Percentiles rank a stretch among this genome's conserved stretches.
phyloP scores from a whole-genome alignment of 2,113 vertebrate species.

The Lathamus discolor region DNA sequence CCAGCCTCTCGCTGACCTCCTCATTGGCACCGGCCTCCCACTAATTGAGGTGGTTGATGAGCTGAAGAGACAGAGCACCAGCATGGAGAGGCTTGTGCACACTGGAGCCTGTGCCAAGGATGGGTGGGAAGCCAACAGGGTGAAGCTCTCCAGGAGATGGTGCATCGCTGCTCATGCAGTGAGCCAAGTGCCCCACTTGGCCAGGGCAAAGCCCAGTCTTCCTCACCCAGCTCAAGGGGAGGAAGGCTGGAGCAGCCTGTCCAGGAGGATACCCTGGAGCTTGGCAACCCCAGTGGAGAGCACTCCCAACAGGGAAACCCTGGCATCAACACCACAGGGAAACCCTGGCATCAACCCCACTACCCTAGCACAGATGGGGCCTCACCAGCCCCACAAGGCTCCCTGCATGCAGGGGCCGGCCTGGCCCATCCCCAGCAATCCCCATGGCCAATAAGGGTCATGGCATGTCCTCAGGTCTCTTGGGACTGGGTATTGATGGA shows the following conservation, averaged over 20 bases:
- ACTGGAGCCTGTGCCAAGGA: accelerated
- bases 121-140: background rate
- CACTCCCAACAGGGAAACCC: background rate
- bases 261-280: background rate
- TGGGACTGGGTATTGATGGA: background rate
- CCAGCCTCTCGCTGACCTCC: background rate
- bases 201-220: background rate
- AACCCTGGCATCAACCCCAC: background rate
- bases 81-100: background rate
- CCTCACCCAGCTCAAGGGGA: background rate
- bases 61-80: background rate
- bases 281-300: background rate
- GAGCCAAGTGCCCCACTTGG: conserved; percentile 14
- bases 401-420: no score
- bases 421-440: accelerated
- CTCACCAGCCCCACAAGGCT: background rate
- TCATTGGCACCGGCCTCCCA: background rate
- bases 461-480: background rate
- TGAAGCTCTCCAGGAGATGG: background rate
- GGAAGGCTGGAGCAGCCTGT: background rate
- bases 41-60: background rate
- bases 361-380: background rate
- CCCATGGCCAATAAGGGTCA: background rate
- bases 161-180: background rate
- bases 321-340: background rate